Conservation (phyloP, 2,113 vertebrate genomes). For the Heteronetta atricapilla region DNA sequence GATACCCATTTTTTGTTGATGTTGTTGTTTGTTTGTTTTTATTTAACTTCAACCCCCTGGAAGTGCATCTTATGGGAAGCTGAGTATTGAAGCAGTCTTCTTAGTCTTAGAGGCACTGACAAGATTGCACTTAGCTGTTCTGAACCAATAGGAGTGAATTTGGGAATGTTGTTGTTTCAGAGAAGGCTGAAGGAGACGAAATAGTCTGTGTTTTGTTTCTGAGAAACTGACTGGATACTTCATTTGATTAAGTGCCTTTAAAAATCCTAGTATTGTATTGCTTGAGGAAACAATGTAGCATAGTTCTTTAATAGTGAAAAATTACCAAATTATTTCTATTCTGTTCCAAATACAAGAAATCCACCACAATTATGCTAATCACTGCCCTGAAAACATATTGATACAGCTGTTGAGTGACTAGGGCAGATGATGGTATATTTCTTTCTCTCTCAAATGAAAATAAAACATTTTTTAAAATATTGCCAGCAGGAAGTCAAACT, state of each 20-base stretch:
- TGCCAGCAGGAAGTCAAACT: slow-evolving; percentile 34
- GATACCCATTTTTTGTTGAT: background rate
- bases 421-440: slow-evolving; percentile 29
- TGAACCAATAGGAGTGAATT: background rate
- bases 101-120: background rate
- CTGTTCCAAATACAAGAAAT: slow-evolving; percentile 50
- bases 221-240: background rate
- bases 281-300: background rate
- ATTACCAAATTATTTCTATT: slow-evolving; percentile 40
- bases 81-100: background rate
- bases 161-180: background rate
- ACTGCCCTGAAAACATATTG: slow-evolving; percentile 62
- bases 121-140: background rate
- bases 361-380: slow-evolving; percentile 60
- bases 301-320: slow-evolving; percentile 22
- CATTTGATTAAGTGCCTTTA: background rate
- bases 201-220: background rate
- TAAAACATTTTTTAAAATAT: background rate
- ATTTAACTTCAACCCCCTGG: background rate
- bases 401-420: slow-evolving; percentile 53
- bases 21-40: too few relatives aligned
- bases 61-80: background rate
- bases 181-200: background rate
- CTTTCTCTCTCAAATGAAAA: slow-evolving; percentile 20
- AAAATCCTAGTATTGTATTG: background rate